phyloP scores from a whole-genome alignment of 2,113 vertebrate genomes.

The Ptyas mucosa region DNA sequence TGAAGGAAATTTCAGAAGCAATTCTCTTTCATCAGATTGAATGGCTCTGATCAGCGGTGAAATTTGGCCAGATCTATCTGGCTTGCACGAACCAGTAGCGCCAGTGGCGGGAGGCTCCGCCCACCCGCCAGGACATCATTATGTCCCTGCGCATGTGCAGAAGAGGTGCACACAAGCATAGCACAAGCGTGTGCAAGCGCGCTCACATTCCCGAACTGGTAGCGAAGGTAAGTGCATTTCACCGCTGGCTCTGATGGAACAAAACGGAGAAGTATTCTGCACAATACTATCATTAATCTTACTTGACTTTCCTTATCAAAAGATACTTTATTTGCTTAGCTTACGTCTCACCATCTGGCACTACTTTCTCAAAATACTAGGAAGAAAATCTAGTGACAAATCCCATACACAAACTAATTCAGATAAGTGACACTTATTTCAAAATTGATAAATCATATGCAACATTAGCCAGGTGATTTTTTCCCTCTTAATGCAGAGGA shows the following conservation, averaged over 20 bases:
- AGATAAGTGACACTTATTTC: neutral
- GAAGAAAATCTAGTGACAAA: neutral
- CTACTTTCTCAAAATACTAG: neutral
- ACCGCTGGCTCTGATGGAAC: neutral
- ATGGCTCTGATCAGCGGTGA: neutral
- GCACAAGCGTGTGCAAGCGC: no score
- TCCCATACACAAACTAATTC: neutral
- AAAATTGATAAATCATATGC: neutral
- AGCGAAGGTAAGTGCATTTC: no score
- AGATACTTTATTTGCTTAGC: neutral
- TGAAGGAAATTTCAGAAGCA: neutral
- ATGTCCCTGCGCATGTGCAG: no score
- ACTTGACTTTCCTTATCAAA: neutral
- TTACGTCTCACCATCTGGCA: neutral
- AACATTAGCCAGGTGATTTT: neutral
- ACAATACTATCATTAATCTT: neutral
- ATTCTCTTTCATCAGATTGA: neutral
- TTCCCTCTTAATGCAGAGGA: neutral
- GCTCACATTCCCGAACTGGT: no score
- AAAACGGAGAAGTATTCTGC: neutral
- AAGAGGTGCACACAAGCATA: no score
- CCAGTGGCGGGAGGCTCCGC: no score
- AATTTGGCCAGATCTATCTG: no score
- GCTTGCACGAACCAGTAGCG: no score
- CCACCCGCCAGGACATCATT: no score